Evolutionary conservation across 2,797 vertebrate genomes (phyloP).

Genomic region (Sparidentex hasta): DNA sequence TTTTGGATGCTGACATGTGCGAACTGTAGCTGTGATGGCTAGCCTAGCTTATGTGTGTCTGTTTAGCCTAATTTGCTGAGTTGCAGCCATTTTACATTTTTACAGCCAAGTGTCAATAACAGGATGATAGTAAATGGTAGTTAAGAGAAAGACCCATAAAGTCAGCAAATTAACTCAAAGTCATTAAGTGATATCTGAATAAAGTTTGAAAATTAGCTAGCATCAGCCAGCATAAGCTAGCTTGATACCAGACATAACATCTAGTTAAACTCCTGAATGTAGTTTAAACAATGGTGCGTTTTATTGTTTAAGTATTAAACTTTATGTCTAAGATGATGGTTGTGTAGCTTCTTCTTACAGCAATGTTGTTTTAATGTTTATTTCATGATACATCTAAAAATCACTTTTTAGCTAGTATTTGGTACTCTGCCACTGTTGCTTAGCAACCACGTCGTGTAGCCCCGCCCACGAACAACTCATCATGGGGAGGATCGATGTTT

Average conservation of each 20-base stretch:
- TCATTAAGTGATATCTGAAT: not conserved
- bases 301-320: not conserved
- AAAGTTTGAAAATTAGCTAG: not conserved
- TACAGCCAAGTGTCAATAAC: not conserved
- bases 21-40: too few relatives aligned
- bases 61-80: too few relatives aligned
- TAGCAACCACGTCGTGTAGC: not conserved
- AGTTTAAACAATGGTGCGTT: not conserved
- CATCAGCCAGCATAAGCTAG: not conserved
- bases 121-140: not conserved
- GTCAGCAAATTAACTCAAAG: too few relatives aligned
- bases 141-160: not conserved
- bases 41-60: too few relatives aligned
- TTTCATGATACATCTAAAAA: not conserved
- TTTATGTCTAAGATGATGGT: not conserved
- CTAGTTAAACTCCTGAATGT: not conserved
- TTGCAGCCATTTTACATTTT: not conserved
- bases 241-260: not conserved
- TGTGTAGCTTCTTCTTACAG: not conserved
- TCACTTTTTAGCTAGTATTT: not conserved
- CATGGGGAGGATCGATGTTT: not conserved
- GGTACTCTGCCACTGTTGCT: not conserved
- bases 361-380: not conserved
- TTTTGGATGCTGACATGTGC: too few relatives aligned
- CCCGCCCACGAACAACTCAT: conserved; percentile 3